phyloP scores from a whole-genome alignment of 2,797 vertebrate species.

The Enoplosus armatus region DNA sequence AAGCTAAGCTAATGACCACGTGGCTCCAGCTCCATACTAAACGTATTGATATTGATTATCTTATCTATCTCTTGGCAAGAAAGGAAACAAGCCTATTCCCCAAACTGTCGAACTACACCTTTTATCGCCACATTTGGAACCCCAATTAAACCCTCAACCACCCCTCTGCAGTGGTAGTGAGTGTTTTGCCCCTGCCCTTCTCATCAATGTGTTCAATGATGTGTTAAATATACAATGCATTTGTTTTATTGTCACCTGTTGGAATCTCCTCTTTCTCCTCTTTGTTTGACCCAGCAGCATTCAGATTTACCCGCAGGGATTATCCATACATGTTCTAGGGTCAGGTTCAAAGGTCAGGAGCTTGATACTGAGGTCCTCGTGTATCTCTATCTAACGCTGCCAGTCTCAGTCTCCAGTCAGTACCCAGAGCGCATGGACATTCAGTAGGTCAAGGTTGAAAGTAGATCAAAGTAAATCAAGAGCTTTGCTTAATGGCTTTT shows the following conservation, averaged over 20 bases:
- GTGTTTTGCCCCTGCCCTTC: no score
- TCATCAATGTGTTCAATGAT: neutral
- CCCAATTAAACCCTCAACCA: neutral
- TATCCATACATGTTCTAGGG: slow-evolving; percentile 24
- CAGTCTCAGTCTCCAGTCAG: neutral
- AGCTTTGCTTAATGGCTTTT: slow-evolving; percentile 33
- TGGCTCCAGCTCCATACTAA: neutral
- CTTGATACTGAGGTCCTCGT: neutral
- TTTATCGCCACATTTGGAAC: neutral
- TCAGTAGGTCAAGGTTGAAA: slow-evolving; percentile 8
- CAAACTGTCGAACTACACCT: neutral
- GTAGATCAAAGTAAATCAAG: slow-evolving; percentile 30
- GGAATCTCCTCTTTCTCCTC: neutral
- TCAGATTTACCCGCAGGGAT: slow-evolving; percentile 21
- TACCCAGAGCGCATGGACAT: neutral
- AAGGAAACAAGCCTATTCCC: neutral
- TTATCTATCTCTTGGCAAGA: neutral
- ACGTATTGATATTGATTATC: neutral
- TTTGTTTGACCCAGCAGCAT: slow-evolving; percentile 12
- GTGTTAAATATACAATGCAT: neutral
- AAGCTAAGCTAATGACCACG: neutral
- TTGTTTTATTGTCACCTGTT: neutral
- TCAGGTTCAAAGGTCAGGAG: slow-evolving; percentile 32
- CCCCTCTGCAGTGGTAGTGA: neutral
- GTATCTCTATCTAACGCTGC: neutral